Percentiles rank a stretch among this genome's conserved stretches.
These are phyloP conservation scores for Epizoanthus rinbou DNA, from an alignment of 92 coral and sea anemone species.

Conservation along the genomic window DNA sequence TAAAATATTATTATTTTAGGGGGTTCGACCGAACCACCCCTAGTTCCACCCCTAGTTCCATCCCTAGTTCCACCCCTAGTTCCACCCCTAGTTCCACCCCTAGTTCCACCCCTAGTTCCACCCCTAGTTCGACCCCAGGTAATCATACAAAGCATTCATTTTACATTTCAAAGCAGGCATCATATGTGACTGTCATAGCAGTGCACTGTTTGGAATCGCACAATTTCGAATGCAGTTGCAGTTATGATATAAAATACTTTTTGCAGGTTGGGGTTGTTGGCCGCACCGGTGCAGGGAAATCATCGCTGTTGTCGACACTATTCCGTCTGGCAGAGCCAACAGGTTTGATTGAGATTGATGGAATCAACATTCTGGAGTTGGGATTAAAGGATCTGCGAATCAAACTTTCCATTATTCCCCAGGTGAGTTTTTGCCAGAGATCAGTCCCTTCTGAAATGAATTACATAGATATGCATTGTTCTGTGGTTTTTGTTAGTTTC, in stretches of 20 bases:
- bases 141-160: too few relatives aligned
- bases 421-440: constrained; percentile 40
- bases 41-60: too few relatives aligned
- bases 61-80: too few relatives aligned
- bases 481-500: background rate
- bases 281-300: constrained; percentile 74
- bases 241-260: background rate
- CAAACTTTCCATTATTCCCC: constrained; percentile 70
- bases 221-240: too few relatives aligned
- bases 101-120: too few relatives aligned
- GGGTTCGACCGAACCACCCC: too few relatives aligned
- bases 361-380: constrained; percentile 55
- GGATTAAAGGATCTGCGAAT: constrained; percentile 62
- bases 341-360: constrained; percentile 64
- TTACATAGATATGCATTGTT: background rate
- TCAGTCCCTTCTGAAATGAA: background rate
- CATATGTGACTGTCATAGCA: too few relatives aligned
- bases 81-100: too few relatives aligned
- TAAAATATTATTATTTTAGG: too few relatives aligned
- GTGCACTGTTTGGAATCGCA: too few relatives aligned
- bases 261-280: constrained; percentile 69
- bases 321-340: constrained; percentile 71
- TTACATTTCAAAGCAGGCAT: too few relatives aligned
- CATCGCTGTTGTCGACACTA: constrained; percentile 64
- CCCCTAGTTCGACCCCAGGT: too few relatives aligned